These are phyloP conservation scores for Goniozus legneri DNA, from an alignment of 1,140 invertebrate species.

Conservation along the genomic window DNA sequence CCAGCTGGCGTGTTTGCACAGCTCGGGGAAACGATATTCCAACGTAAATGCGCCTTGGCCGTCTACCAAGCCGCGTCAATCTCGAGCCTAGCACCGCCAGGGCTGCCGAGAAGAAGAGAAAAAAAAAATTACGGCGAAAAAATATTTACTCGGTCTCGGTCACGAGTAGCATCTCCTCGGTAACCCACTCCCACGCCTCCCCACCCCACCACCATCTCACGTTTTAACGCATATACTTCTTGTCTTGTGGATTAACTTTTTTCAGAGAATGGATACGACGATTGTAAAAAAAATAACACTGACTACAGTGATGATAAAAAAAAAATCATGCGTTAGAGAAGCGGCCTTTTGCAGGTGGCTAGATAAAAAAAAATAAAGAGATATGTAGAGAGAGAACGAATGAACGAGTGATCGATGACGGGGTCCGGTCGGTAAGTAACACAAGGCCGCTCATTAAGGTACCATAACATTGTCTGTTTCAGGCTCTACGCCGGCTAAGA, in stretches of 20 bases:
- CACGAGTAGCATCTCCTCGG: too few relatives aligned
- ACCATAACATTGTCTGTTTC: slow-evolving; percentile 47
- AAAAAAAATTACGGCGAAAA: too few relatives aligned
- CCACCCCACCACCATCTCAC: too few relatives aligned
- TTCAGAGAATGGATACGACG: slow-evolving; percentile 45
- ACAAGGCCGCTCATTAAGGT: slow-evolving; percentile 48
- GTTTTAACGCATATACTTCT: too few relatives aligned
- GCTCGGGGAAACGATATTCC: too few relatives aligned
- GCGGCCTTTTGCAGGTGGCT: slow-evolving; percentile 55
- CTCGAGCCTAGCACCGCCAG: too few relatives aligned
- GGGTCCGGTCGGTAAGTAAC: slow-evolving; percentile 48
- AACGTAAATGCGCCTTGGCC: too few relatives aligned
- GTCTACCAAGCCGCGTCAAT: too few relatives aligned
- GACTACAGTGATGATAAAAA: slow-evolving; percentile 47
- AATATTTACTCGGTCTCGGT: too few relatives aligned
- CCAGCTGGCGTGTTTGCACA: too few relatives aligned
- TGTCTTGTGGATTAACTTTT: slow-evolving; percentile 57
- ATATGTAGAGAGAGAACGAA: neutral
- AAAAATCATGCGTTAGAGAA: slow-evolving; percentile 55
- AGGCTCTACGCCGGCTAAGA: slow-evolving; percentile 20
- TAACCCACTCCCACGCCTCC: too few relatives aligned
- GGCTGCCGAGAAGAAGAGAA: too few relatives aligned
- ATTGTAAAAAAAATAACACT: slow-evolving; percentile 20
- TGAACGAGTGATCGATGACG: slow-evolving; percentile 22
- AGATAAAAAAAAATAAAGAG: neutral